phyloP scores from a whole-genome alignment of 1,140 invertebrate species.

The Pogonomyrmex californicus region DNA sequence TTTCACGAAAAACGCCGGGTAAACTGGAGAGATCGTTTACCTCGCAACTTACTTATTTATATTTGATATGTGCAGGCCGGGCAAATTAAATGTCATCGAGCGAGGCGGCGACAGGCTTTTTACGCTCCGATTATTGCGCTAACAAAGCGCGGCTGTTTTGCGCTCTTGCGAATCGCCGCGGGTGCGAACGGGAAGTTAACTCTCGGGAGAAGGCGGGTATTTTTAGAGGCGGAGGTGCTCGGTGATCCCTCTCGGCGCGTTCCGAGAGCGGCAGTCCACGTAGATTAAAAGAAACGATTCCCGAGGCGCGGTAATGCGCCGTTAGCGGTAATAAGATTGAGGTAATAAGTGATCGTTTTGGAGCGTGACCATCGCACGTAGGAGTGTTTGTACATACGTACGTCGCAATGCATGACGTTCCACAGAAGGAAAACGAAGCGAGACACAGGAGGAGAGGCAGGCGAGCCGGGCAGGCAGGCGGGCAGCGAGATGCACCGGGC shows the following conservation, averaged over 20 bases:
- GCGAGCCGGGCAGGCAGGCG: neutral
- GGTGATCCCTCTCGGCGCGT: conserved; percentile 40
- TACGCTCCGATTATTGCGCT: conserved; percentile 32
- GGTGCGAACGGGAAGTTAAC: neutral
- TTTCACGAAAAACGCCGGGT: neutral
- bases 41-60: conserved; percentile 20
- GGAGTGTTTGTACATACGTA: conserved; percentile 57
- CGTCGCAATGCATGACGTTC: conserved; percentile 68
- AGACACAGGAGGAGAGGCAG: conserved; percentile 53
- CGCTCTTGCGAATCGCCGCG: conserved; percentile 21
- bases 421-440: conserved; percentile 12
- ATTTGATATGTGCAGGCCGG: neutral
- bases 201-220: conserved; percentile 22
- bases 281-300: conserved; percentile 72
- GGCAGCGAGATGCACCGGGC: neutral
- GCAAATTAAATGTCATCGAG: conserved; percentile 44
- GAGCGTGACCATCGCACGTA: conserved; percentile 82
- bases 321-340: conserved; percentile 83
- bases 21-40: neutral
- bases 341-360: conserved; percentile 85
- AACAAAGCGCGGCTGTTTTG: conserved; percentile 38
- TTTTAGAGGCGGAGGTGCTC: neutral
- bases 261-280: conserved; percentile 35
- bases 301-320: conserved; percentile 75
- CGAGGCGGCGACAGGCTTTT: conserved; percentile 38